A percentile compares a stretch with the other conserved stretches of the same genome.
phyloP scores from a whole-genome alignment of 2,113 vertebrate species.

The Athene noctua region DNA sequence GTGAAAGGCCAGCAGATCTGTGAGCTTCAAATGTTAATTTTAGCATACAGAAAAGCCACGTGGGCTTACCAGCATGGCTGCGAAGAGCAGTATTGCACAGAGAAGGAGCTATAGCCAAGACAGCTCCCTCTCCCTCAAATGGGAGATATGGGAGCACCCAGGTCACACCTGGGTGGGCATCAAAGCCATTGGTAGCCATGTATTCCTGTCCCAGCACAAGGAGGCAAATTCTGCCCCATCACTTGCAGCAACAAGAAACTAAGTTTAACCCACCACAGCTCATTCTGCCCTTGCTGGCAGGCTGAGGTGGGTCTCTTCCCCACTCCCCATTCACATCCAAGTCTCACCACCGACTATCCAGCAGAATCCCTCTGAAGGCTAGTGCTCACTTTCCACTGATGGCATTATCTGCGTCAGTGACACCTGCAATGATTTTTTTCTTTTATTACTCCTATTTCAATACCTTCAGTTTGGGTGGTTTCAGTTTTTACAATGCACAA shows the following conservation, averaged over 20 bases:
- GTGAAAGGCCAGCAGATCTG: slow-evolving; percentile 9
- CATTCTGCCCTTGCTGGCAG: not conserved
- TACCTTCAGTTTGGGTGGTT: not conserved
- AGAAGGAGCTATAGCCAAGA: not conserved
- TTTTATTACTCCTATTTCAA: not conserved
- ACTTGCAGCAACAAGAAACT: not conserved
- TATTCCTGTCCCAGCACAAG: not conserved
- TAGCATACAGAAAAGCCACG: not conserved
- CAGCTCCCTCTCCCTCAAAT: not conserved
- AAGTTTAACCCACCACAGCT: not conserved
- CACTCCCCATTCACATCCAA: not conserved
- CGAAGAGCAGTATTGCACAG: not conserved
- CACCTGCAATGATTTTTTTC: not conserved
- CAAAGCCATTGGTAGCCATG: not conserved
- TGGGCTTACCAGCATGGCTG: not conserved
- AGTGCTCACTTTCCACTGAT: accelerated
- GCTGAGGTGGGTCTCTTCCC: not conserved
- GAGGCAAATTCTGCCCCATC: not conserved
- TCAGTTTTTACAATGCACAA: not conserved
- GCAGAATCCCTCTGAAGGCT: not conserved
- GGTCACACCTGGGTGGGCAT: accelerated
- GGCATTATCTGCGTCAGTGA: not conserved
- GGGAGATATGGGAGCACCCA: not conserved
- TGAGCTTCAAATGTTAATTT: slow-evolving; percentile 1
- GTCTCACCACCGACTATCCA: accelerated